phyloP scores from a whole-genome alignment of 1,140 invertebrate species.

The Sarcophaga bullata region DNA sequence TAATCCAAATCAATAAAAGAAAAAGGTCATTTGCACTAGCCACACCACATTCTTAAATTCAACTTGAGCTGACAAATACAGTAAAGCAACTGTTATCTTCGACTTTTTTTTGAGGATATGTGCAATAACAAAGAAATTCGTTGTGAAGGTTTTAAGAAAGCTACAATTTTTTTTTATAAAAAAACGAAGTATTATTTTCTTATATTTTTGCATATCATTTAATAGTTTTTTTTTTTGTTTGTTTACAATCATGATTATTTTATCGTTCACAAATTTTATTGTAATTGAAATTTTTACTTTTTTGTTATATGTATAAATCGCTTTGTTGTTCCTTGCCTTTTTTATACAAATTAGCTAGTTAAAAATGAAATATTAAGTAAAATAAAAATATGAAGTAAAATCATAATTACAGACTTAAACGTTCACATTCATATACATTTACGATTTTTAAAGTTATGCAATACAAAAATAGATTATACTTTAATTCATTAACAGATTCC shows the following conservation, averaged over 20 bases:
- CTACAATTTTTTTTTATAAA: no score
- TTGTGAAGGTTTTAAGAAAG: no score
- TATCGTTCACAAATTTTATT: neutral
- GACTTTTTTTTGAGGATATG: no score
- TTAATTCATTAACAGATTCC: slow-evolving; percentile 71
- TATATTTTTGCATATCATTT: no score
- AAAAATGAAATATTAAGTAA: neutral
- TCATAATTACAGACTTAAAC: neutral
- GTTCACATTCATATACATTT: neutral
- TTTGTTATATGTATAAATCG: neutral
- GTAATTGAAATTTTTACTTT: neutral
- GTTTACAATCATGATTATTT: neutral
- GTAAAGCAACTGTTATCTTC: no score
- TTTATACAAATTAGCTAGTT: neutral
- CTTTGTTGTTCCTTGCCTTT: neutral
- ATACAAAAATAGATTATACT: neutral
- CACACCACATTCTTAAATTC: no score
- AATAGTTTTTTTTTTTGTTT: neutral
- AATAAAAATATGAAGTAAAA: neutral
- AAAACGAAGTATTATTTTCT: no score
- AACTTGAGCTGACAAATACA: no score
- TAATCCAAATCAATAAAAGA: no score
- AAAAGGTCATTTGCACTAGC: no score
- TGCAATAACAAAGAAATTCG: no score
- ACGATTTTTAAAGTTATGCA: neutral